These are phyloP conservation scores for Ephialtes manifestator DNA, from an alignment of 2,888 invertebrate species.

Conservation along the genomic window DNA sequence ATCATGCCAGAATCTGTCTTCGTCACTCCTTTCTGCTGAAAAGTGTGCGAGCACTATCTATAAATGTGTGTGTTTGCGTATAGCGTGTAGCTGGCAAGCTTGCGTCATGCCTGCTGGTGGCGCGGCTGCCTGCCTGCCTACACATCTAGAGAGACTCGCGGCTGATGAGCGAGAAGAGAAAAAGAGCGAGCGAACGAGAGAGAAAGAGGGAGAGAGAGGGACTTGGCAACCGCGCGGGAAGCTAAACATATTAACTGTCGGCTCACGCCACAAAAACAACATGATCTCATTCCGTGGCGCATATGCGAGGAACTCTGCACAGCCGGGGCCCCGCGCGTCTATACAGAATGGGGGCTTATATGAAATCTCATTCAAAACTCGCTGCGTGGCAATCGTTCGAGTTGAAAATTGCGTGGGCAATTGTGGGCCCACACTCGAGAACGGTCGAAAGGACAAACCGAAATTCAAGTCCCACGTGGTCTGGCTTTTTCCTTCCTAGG, in stretches of 20 bases:
- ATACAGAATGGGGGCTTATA: conserved; percentile 41
- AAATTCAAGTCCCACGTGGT: conserved; percentile 8
- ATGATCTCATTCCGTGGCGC: conserved; percentile 84
- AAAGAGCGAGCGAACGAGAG: conserved; percentile 39
- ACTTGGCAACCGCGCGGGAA: conserved; percentile 74
- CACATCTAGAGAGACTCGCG: conserved; percentile 51
- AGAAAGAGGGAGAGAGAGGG: conserved; percentile 54
- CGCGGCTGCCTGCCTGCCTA: conserved; percentile 65
- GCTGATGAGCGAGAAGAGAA: conserved; percentile 35
- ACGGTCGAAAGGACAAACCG: not conserved
- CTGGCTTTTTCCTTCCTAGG: not conserved
- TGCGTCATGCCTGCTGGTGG: conserved; percentile 69
- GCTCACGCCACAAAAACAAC: conserved; percentile 86
- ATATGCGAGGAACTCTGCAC: conserved; percentile 70
- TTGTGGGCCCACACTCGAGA: not conserved
- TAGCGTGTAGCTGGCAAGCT: conserved; percentile 47
- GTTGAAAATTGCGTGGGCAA: conserved; percentile 39
- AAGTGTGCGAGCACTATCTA: conserved; percentile 41
- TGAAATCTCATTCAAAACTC: conserved; percentile 70
- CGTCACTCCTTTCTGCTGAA: conserved; percentile 24
- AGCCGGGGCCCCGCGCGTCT: conserved; percentile 61
- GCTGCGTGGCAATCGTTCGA: conserved; percentile 36
- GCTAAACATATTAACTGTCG: conserved; percentile 86
- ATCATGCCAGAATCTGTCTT: conserved; percentile 49
- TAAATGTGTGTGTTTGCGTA: conserved; percentile 26